Base-by-base conservation (phyloP, 2,113 vertebrate species). In the Phrynosoma blainvillii region DNA sequence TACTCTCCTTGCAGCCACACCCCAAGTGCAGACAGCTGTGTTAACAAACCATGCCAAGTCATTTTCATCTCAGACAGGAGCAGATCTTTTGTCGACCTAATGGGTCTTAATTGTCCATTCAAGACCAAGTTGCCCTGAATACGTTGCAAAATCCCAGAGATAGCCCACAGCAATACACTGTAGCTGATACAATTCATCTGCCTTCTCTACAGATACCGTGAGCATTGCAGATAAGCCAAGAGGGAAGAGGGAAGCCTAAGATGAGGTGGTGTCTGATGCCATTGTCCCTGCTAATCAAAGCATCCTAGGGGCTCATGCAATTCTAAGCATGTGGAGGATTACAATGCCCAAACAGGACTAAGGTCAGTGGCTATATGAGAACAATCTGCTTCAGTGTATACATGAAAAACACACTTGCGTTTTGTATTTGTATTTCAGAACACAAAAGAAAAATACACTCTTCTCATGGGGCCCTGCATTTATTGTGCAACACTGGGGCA, bases 401-500 rank as follows among this genome's bases (percentile, higher is more conserved):
- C 36, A 1, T 47, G 0, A 21, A 82, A 85, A 89, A 88, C 14
- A 82, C 66, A n/a, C 59, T 21, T 30, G 52, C 65, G 68, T 88
- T n/a, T 70, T 0, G 70, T 56, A 56, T 84, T 91, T 90, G 84
- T 87, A 30, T 93, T 92, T 42, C 0, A 18, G 79, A 62, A 85
- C 52, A 42, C 36, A 16, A 25, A 90, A 88, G 36, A 25, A 94
- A 1, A 54, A 59, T 11, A 32, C 18, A 62, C 10, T n/a, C 25
- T 30, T 71, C 11, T 1, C 84, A 87, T 92, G 79, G 89, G 88
- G 2, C 85, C 92, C 89, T 93, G 90, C 92, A 89, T 90, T 95
- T 93, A 89, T 97, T 97, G 96, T 94, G 96, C 91, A 96, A 97
- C 93, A 59, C 91, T 95, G 91, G 74, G 96, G 95, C 95, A 96